Percentiles rank a stretch among this genome's conserved stretches.
phyloP scores from a whole-genome alignment of 2,113 vertebrate genomes.

The Bufo gargarizans region DNA sequence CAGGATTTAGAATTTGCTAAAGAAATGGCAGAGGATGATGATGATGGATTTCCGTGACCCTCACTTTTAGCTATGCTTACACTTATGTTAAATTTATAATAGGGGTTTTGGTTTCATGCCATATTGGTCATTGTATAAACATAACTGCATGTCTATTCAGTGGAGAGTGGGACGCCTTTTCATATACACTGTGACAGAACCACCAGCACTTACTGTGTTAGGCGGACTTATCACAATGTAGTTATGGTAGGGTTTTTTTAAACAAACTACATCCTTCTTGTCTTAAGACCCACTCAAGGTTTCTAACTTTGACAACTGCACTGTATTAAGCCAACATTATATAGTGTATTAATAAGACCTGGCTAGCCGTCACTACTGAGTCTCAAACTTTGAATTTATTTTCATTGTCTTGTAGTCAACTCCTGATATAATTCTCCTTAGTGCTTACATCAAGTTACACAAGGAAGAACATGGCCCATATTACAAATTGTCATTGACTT shows the following conservation, averaged over 20 bases:
- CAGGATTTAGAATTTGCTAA: constrained; percentile 98
- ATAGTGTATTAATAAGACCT: constrained; percentile 5
- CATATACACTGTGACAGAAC: neutral
- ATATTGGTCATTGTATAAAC: constrained; percentile 19
- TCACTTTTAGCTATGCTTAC: neutral
- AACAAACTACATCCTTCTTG: neutral
- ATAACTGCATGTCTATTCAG: constrained; percentile 18
- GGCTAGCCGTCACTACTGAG: neutral
- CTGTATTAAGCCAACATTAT: neutral
- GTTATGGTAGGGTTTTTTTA: neutral
- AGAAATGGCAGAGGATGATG: constrained; percentile 97
- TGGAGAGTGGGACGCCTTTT: neutral
- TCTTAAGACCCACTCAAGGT: neutral
- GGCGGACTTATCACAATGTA: neutral
- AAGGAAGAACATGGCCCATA: neutral
- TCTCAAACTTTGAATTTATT: neutral
- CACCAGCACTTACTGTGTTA: neutral
- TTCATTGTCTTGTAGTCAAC: neutral
- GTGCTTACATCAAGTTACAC: neutral
- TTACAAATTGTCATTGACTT: constrained; percentile 15
- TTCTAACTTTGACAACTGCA: neutral
- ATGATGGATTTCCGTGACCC: constrained; percentile 92
- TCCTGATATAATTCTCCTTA: neutral
- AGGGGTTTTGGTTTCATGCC: neutral
- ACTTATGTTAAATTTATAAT: constrained; percentile 4